A percentile compares a stretch with the other conserved stretches of the same genome.
phyloP scores from a whole-genome alignment of 92 coral and sea anemone species.

The Heliopora coerulea region DNA sequence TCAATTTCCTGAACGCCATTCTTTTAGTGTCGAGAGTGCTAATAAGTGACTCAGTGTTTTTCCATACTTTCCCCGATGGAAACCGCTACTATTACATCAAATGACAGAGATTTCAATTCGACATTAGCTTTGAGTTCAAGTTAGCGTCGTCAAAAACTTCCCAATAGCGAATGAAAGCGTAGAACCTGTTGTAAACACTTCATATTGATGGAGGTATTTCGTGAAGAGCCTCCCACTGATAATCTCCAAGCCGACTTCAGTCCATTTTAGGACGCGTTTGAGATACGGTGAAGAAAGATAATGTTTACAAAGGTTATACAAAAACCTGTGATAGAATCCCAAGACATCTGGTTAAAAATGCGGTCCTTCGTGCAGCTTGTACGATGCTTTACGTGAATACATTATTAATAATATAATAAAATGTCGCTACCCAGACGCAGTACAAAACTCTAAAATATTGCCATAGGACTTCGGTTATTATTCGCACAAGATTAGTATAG shows the following conservation, averaged over 20 bases:
- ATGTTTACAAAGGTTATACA: not conserved
- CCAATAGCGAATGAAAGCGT: not conserved
- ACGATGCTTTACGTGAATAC: not conserved
- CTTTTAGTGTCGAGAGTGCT: not conserved
- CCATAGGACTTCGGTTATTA: not conserved
- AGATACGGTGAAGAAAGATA: not conserved
- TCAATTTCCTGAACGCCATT: slow-evolving; percentile 11
- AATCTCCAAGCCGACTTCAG: not conserved
- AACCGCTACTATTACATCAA: not conserved
- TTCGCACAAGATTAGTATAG: too few species aligned
- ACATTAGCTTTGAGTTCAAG: not conserved
- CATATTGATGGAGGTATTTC: not conserved
- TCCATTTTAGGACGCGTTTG: not conserved
- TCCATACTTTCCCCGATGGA: too few species aligned
- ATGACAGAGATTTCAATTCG: not conserved
- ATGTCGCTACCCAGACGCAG: not conserved
- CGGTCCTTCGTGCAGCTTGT: not conserved
- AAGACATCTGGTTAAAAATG: not conserved
- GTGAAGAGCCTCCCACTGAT: not conserved
- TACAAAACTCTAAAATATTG: not conserved
- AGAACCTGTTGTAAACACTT: not conserved
- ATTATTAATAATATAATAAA: not conserved
- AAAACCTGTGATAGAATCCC: not conserved
- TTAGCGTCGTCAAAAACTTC: not conserved
- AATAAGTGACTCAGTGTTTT: too few species aligned